These are phyloP conservation scores for Conger conger DNA, from an alignment of 2,113 vertebrate species.

Conservation along the genomic window DNA sequence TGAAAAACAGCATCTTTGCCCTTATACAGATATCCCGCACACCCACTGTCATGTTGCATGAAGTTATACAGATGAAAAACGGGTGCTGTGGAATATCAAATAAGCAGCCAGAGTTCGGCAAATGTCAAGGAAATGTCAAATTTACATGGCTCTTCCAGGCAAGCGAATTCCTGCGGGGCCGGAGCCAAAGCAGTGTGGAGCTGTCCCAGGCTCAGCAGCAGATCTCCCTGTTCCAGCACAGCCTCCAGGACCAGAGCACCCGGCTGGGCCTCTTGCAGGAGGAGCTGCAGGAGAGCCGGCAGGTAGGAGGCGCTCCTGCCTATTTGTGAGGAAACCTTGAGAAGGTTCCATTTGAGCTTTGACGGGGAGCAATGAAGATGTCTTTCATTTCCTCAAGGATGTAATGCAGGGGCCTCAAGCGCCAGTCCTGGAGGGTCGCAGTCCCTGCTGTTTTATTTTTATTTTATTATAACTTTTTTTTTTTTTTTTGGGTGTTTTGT, in stretches of 20 bases:
- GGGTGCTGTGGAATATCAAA: background rate
- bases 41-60: background rate
- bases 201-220: constrained; percentile 43
- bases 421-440: no score
- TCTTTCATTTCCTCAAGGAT: no score
- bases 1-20: background rate
- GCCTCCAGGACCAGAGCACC: constrained; percentile 45
- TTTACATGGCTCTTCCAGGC: constrained; percentile 53
- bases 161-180: constrained; percentile 65
- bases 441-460: no score
- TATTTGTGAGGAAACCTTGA: background rate
- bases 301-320: constrained; percentile 32
- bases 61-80: background rate
- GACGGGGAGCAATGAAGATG: no score
- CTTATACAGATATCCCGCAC: no score
- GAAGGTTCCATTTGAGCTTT: background rate
- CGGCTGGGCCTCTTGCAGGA: constrained; percentile 47
- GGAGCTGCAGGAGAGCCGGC: constrained; percentile 54
- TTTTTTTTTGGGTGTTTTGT: no score
- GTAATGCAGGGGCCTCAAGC: no score
- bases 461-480: no score
- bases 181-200: constrained; percentile 54
- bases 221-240: constrained; percentile 41
- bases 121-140: background rate
- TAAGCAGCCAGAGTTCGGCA: background rate